Conservation (phyloP, 2,888 invertebrate genomes). For the Nematopogon swammerdamellus region DNA sequence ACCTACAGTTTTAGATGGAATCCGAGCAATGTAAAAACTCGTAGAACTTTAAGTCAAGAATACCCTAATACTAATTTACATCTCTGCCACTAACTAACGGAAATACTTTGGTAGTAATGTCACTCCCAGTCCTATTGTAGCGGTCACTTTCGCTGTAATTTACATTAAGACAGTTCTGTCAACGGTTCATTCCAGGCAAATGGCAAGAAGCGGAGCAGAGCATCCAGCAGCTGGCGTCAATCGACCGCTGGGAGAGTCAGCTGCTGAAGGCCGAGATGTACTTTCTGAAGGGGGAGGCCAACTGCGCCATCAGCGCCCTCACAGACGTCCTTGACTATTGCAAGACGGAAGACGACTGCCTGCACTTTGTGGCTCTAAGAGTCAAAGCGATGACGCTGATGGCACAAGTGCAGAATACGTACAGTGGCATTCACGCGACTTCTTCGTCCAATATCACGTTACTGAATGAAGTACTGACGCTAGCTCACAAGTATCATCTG, state of each 20-base stretch:
- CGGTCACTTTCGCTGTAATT: no score
- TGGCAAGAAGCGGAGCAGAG: constrained; percentile 69
- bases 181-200: no score
- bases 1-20: no score
- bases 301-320: constrained; percentile 40
- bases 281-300: constrained; percentile 49
- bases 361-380: constrained; percentile 52
- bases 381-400: constrained; percentile 67
- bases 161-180: no score
- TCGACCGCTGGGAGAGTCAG: constrained; percentile 65
- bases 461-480: constrained; percentile 68
- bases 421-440: constrained; percentile 51
- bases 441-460: constrained; percentile 49
- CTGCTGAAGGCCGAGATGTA: constrained; percentile 54
- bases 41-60: no score
- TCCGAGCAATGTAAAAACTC: no score
- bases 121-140: no score
- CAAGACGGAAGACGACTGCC: constrained; percentile 46
- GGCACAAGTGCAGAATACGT: constrained; percentile 63
- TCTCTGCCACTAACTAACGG: no score
- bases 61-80: no score
- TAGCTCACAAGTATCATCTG: constrained; percentile 71
- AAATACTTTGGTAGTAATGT: no score
- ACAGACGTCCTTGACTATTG: constrained; percentile 47
- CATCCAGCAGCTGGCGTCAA: constrained; percentile 64